phyloP scores from a whole-genome alignment of 2,113 vertebrate genomes.

The Bubo blakistoni region DNA sequence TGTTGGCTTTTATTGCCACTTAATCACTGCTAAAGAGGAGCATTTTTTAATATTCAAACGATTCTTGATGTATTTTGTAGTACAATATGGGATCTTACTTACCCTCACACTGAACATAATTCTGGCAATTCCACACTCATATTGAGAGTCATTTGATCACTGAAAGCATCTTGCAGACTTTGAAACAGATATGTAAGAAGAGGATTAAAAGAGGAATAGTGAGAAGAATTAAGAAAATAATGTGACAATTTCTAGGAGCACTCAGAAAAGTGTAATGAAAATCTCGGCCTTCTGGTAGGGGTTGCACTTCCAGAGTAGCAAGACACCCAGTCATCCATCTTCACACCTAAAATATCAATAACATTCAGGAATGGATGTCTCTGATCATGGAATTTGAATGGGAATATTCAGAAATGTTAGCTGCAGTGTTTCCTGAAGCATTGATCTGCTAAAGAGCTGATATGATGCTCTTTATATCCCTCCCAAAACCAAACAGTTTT shows the following conservation, averaged over 20 bases:
- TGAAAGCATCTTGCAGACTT: neutral
- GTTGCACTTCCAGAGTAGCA: neutral
- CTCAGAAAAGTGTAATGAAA: neutral
- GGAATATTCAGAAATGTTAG: neutral
- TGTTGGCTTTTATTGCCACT: neutral
- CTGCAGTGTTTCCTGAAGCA: neutral
- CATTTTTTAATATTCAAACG: neutral
- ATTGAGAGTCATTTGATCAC: neutral
- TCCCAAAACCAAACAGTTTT: neutral
- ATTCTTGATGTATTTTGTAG: neutral
- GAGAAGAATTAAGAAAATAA: neutral
- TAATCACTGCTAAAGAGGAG: neutral
- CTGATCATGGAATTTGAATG: neutral
- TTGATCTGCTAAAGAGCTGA: neutral
- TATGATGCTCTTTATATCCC: neutral
- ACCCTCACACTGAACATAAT: neutral
- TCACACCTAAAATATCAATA: neutral
- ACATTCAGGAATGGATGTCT: neutral
- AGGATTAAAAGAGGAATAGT: neutral
- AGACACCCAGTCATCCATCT: neutral
- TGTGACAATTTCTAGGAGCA: neutral
- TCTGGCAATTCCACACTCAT: neutral
- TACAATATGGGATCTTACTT: neutral
- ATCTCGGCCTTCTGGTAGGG: neutral
- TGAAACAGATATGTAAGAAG: neutral